Evolutionary conservation across 2,888 invertebrate genomes (phyloP).

Genomic region (Phortica magna): DNA sequence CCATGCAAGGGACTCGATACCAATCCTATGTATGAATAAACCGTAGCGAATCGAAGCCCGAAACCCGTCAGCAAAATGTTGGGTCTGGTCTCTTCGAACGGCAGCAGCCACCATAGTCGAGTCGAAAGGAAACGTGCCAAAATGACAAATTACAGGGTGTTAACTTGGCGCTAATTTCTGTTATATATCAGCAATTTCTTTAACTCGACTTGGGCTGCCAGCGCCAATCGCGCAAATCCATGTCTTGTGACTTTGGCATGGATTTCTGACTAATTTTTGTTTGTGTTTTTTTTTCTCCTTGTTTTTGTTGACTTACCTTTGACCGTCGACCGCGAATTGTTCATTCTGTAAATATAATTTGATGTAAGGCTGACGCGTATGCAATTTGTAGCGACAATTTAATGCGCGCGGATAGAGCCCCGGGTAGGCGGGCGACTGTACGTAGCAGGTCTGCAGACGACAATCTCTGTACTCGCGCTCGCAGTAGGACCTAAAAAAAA

Average conservation of each 20-base stretch:
- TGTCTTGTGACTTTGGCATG: constrained; percentile 37
- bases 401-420: constrained; percentile 94
- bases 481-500: constrained; percentile 86
- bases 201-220: not conserved
- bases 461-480: constrained; percentile 93
- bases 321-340: constrained; percentile 95
- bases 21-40: not conserved
- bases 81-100: not conserved
- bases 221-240: not conserved
- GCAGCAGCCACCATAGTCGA: not conserved
- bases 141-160: constrained; percentile 76
- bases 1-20: not conserved
- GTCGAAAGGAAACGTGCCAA: constrained; percentile 65
- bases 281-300: constrained; percentile 9
- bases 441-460: constrained; percentile 93
- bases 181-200: constrained; percentile 46
- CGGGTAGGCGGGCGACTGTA: constrained; percentile 95
- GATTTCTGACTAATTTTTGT: constrained; percentile 4
- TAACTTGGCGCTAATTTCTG: constrained; percentile 69
- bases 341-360: constrained; percentile 95
- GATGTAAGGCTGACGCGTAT: constrained; percentile 92
- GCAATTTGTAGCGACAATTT: constrained; percentile 93
- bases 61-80: not conserved
- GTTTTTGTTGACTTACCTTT: constrained; percentile 78
- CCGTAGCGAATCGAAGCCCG: constrained; percentile 8